These are phyloP conservation scores for Drosophila lowei DNA, from an alignment of 1,140 invertebrate species.

Conservation along the genomic window DNA sequence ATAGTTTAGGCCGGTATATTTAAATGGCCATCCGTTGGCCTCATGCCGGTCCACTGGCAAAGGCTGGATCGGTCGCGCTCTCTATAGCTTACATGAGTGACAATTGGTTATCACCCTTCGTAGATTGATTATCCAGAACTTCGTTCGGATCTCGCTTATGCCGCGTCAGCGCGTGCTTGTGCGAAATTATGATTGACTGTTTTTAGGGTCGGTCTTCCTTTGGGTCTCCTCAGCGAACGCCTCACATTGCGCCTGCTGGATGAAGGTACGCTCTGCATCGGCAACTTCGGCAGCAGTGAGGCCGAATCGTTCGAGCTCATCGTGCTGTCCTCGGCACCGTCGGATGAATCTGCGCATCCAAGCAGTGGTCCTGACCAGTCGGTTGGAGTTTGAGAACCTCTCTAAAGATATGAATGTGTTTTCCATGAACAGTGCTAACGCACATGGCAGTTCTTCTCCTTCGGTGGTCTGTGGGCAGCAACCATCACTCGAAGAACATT, in stretches of 20 bases:
- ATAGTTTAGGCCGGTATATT: too few relatives aligned
- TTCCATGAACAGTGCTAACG: neutral
- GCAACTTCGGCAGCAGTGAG: neutral
- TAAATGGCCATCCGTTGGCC: too few relatives aligned
- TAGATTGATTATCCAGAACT: too few relatives aligned
- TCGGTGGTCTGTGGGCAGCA: too few relatives aligned
- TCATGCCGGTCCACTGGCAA: too few relatives aligned
- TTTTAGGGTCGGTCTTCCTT: neutral
- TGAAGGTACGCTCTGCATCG: neutral
- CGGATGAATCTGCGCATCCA: neutral
- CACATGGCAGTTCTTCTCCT: neutral
- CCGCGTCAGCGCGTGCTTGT: too few relatives aligned
- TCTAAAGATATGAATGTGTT: neutral
- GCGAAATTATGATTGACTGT: too few relatives aligned
- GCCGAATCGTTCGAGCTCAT: neutral
- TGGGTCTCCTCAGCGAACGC: conserved; percentile 5
- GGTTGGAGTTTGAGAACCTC: neutral
- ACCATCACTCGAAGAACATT: too few relatives aligned
- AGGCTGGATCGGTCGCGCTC: too few relatives aligned
- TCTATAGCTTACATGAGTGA: too few relatives aligned
- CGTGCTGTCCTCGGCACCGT: neutral
- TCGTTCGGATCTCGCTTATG: too few relatives aligned
- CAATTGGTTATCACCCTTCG: too few relatives aligned
- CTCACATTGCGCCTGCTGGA: neutral
- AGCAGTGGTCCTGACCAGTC: neutral